These are phyloP conservation scores for Lemur catta DNA, from an alignment of 2,797 vertebrate genomes.

Conservation along the genomic window DNA sequence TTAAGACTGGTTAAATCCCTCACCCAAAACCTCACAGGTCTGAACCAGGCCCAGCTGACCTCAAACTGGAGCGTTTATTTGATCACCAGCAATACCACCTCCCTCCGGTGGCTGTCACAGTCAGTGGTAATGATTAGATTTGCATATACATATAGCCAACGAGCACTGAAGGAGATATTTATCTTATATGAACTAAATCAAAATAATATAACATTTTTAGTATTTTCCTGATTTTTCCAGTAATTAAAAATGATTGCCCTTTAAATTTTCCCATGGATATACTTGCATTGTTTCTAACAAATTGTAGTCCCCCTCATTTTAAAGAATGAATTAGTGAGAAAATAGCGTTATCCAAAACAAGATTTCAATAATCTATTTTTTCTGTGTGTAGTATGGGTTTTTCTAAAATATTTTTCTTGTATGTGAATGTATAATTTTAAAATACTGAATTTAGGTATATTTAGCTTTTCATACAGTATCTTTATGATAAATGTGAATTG, in stretches of 20 bases:
- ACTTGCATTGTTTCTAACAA: neutral
- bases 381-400: neutral
- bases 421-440: neutral
- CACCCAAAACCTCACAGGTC: neutral
- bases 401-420: slow-evolving; percentile 7
- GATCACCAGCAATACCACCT: neutral
- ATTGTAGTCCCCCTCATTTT: neutral
- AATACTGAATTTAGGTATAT: neutral
- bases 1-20: neutral
- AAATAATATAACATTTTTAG: neutral
- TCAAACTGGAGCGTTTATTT: neutral
- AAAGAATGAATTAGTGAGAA: slow-evolving; percentile 17
- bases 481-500: neutral
- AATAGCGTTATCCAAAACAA: neutral
- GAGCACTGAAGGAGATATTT: neutral
- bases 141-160: neutral
- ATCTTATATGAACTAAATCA: neutral
- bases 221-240: neutral
- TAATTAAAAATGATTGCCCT: neutral
- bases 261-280: neutral
- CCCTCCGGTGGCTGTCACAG: neutral
- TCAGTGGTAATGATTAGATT: neutral
- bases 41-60: neutral
- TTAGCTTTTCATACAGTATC: neutral
- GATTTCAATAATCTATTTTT: neutral